Evolutionary conservation across 2,113 vertebrate genomes (phyloP).

Genomic region (Limnothrissa miodon): DNA sequence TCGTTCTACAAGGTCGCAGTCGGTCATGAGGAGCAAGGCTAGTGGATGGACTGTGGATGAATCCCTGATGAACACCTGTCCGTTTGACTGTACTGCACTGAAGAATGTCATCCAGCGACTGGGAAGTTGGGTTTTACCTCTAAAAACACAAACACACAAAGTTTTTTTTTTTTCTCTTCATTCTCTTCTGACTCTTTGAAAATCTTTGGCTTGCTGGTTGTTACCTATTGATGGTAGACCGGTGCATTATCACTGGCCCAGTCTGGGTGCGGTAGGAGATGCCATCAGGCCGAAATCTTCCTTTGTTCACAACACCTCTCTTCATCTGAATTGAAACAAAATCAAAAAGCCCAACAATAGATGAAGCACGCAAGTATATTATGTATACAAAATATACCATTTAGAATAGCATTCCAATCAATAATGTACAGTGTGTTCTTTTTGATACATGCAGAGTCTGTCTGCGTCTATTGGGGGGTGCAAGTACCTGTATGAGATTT

Average conservation of each 20-base stretch:
- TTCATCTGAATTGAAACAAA: slow-evolving; percentile 73
- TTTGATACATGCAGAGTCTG: background rate
- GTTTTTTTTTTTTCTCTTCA: background rate
- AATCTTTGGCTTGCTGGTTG: background rate
- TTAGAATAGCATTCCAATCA: background rate
- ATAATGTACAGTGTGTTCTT: background rate
- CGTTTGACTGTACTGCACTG: slow-evolving; percentile 86
- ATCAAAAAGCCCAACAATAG: background rate
- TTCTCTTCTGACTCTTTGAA: background rate
- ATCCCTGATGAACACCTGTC: slow-evolving; percentile 87
- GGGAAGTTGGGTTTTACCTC: slow-evolving; percentile 76
- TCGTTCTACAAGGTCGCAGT: slow-evolving; percentile 80
- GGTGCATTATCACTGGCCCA: slow-evolving; percentile 87
- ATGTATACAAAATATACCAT: background rate
- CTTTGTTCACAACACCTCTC: slow-evolving; percentile 83
- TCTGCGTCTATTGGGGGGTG: background rate
- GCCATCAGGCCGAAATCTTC: slow-evolving; percentile 86
- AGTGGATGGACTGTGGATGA: slow-evolving; percentile 88
- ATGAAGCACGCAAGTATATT: background rate
- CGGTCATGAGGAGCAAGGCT: slow-evolving; percentile 86
- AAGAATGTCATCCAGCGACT: slow-evolving; percentile 95
- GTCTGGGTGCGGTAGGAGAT: slow-evolving; percentile 76
- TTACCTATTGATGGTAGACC: slow-evolving; percentile 91
- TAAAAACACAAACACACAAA: slow-evolving; percentile 43
- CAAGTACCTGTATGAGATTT: slow-evolving; percentile 90